A percentile compares a stretch with the other conserved stretches of the same genome.
Evolutionary conservation across 2,113 vertebrate genomes (phyloP).

Genomic region (Paedocypris sp.): DNA sequence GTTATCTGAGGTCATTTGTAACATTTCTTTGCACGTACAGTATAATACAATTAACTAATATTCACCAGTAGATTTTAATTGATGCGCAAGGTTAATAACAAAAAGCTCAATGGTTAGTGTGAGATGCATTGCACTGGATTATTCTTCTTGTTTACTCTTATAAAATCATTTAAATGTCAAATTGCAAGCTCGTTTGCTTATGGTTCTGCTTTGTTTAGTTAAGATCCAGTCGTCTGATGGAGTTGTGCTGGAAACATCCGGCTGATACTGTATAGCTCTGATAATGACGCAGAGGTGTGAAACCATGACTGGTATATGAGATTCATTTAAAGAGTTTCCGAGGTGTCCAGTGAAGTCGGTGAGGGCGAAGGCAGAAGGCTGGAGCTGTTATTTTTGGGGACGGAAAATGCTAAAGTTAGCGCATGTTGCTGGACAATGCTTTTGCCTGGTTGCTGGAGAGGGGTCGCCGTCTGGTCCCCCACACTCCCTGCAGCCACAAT

Average conservation of each 20-base stretch:
- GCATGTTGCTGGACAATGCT: conserved; percentile 57
- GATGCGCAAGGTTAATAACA: too few species aligned
- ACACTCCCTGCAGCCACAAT: too few species aligned
- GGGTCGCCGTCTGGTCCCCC: neutral
- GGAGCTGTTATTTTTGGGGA: conserved; percentile 51
- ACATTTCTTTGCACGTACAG: too few species aligned
- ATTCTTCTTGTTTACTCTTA: too few species aligned
- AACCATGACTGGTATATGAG: conserved; percentile 21
- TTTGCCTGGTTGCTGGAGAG: conserved; percentile 9
- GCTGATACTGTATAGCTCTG: conserved; percentile 3
- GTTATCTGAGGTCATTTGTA: neutral
- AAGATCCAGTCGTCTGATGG: too few species aligned
- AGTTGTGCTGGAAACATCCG: neutral
- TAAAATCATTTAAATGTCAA: too few species aligned
- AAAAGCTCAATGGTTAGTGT: neutral
- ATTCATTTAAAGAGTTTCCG: conserved; percentile 2
- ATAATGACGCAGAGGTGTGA: conserved; percentile 18
- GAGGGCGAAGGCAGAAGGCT: conserved; percentile 33
- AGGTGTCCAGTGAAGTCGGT: conserved; percentile 14
- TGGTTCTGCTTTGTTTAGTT: too few species aligned
- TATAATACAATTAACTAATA: too few species aligned
- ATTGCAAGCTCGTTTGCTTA: too few species aligned
- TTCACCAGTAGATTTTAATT: too few species aligned
- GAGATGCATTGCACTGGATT: too few species aligned
- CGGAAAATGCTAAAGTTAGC: conserved; percentile 60